Conservation (phyloP, 2,888 invertebrate genomes). For the Limnephilus rhombicus region DNA sequence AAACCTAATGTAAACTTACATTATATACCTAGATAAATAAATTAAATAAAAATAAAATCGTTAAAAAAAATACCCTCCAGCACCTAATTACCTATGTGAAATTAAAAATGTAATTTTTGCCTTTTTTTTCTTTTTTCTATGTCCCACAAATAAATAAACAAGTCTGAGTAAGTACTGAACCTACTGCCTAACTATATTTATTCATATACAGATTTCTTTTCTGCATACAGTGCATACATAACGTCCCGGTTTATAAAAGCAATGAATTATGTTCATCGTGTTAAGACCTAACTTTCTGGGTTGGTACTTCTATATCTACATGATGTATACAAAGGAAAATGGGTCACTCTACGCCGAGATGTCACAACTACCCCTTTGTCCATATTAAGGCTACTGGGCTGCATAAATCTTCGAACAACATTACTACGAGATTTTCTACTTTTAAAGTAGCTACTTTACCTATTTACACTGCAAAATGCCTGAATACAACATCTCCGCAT, state of each 20-base stretch:
- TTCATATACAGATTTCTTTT: background rate
- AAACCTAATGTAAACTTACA: too few species aligned
- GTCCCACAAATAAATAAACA: background rate
- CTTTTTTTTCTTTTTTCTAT: background rate
- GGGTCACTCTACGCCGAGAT: slow-evolving; percentile 3
- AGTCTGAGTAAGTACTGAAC: background rate
- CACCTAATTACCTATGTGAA: too few species aligned
- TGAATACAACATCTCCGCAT: background rate
- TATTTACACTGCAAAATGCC: background rate
- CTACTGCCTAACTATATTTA: too few species aligned
- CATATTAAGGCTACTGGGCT: background rate
- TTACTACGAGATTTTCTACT: too few species aligned
- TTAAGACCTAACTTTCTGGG: too few species aligned
- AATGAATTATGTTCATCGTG: background rate
- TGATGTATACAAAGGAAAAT: slow-evolving; percentile 9
- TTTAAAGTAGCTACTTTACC: background rate
- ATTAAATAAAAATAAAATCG: too few species aligned
- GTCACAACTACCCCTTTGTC: background rate
- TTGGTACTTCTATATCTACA: background rate
- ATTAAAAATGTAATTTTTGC: too few species aligned
- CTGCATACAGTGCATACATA: background rate
- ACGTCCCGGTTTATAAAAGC: background rate
- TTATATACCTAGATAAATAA: too few species aligned
- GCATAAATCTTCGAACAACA: background rate
- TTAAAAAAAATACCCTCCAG: background rate